A percentile compares a stretch with the other conserved stretches of the same genome.
Conservation (phyloP, 2,888 invertebrate genomes). For the Noctua fimbriata region DNA sequence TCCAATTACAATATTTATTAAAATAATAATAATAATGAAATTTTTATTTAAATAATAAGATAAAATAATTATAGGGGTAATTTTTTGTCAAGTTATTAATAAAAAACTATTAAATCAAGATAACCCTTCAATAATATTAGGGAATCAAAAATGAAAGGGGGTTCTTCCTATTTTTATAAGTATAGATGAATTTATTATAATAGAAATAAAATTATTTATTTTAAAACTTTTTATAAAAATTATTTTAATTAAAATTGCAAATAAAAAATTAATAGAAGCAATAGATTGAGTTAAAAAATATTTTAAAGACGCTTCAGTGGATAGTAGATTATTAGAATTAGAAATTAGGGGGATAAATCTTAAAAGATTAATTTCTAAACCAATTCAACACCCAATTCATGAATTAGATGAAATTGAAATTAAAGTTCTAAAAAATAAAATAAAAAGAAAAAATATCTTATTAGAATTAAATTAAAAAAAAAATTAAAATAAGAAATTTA, state of each 20-base stretch:
- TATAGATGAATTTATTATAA: slow-evolving; percentile 83
- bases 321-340: slow-evolving; percentile 85
- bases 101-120: slow-evolving; percentile 90
- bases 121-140: slow-evolving; percentile 90
- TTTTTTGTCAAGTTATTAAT: slow-evolving; percentile 92
- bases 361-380: slow-evolving; percentile 91
- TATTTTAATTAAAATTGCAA: slow-evolving; percentile 84
- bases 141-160: slow-evolving; percentile 91
- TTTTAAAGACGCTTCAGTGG: slow-evolving; percentile 90
- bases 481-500: slow-evolving; percentile 90
- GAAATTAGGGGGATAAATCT: slow-evolving; percentile 91
- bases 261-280: slow-evolving; percentile 90
- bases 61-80: slow-evolving; percentile 90
- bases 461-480: slow-evolving; percentile 82
- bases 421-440: slow-evolving; percentile 87
- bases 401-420: slow-evolving; percentile 83
- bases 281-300: slow-evolving; percentile 91
- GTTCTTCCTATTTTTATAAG: slow-evolving; percentile 90
- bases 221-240: slow-evolving; percentile 79
- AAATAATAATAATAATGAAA: slow-evolving; percentile 84
- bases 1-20: slow-evolving; percentile 86
- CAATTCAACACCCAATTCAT: slow-evolving; percentile 90
- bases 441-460: slow-evolving; percentile 88
- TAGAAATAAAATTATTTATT: slow-evolving; percentile 74
- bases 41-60: slow-evolving; percentile 85